These are phyloP conservation scores for Actenoides lindsayi DNA, from an alignment of 2,113 vertebrate species.

Conservation along the genomic window DNA sequence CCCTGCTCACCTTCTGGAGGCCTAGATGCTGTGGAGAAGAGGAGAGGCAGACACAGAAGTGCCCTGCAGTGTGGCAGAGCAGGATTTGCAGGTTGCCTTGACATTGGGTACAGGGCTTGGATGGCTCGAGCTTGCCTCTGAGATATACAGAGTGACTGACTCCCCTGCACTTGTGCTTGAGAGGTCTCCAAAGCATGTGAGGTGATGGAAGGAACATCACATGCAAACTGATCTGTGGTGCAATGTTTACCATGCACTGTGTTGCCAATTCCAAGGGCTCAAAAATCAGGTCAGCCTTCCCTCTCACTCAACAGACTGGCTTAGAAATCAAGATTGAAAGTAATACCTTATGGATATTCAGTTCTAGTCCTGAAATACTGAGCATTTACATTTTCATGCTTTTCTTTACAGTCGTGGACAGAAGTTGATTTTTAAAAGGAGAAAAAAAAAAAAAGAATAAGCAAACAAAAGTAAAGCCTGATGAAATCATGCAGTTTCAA, in stretches of 20 bases:
- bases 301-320: not conserved
- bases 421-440: not conserved
- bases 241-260: not conserved
- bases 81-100: not conserved
- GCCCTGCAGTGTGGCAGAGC: not conserved
- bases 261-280: conserved; percentile 5
- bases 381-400: not conserved
- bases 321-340: conserved; percentile 46
- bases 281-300: conserved; percentile 50
- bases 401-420: not conserved
- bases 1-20: not conserved
- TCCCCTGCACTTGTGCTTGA: not conserved
- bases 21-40: not conserved
- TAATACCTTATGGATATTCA: conserved; percentile 16
- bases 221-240: conserved; percentile 14
- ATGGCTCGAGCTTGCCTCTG: not conserved
- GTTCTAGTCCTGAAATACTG: not conserved
- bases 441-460: not conserved
- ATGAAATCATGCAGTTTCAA: conserved; percentile 38
- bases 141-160: not conserved
- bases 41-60: not conserved
- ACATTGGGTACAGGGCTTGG: not conserved
- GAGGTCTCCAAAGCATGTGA: not conserved
- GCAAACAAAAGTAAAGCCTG: conserved; percentile 14
- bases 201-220: not conserved